Percentiles rank a stretch among this genome's conserved stretches.
Evolutionary conservation across 2,113 vertebrate species (phyloP).

Genomic region (Myrmophylax atrothorax): DNA sequence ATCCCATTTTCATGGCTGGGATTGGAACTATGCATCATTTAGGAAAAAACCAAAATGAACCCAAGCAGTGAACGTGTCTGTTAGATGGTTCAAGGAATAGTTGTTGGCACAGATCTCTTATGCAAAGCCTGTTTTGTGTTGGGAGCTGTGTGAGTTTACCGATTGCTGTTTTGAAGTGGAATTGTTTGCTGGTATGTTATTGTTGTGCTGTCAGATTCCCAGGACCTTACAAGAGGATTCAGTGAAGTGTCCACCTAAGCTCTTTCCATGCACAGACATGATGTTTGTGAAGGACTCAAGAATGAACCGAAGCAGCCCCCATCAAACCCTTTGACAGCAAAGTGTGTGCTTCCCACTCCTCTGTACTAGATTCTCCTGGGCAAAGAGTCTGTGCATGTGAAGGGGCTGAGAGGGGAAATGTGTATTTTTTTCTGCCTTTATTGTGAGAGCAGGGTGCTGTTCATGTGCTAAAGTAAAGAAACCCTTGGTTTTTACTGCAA

Average conservation of each 20-base stretch:
- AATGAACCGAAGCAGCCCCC: neutral
- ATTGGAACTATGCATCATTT: neutral
- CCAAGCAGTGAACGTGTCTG: fast-evolving
- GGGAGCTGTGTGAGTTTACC: neutral
- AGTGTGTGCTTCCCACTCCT: neutral
- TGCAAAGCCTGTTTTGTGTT: neutral
- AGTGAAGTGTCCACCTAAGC: neutral
- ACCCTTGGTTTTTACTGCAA: neutral
- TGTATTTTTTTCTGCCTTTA: neutral
- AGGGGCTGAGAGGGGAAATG: neutral
- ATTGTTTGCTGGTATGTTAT: neutral
- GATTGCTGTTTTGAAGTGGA: neutral
- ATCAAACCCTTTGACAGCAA: neutral
- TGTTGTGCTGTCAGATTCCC: neutral
- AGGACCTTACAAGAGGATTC: neutral
- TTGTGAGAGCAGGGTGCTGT: neutral
- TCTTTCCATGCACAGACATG: neutral
- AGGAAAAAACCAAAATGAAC: neutral
- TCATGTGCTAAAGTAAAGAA: neutral
- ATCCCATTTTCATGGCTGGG: neutral
- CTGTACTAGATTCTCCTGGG: neutral
- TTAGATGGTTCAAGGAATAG: neutral
- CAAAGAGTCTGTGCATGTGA: neutral
- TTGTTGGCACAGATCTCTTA: neutral
- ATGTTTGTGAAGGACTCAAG: neutral